phyloP scores from a whole-genome alignment of 2,888 invertebrate genomes.

The Proisotoma minuta region DNA sequence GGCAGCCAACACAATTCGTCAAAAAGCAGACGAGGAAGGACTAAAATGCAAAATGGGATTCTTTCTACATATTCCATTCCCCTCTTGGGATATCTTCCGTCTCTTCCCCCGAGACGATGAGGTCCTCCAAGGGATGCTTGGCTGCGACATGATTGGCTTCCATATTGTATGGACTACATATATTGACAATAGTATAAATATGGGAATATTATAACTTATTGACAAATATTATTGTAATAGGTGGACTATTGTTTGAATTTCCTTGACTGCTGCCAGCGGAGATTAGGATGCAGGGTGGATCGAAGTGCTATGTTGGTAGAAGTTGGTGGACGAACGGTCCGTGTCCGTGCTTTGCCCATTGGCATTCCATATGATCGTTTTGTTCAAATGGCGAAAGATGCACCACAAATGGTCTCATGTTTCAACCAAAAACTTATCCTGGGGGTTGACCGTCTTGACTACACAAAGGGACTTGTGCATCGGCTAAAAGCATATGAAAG shows the following conservation, averaged over 20 bases:
- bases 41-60: slow-evolving; percentile 78
- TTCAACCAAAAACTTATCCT: slow-evolving; percentile 66
- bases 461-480: slow-evolving; percentile 83
- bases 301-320: slow-evolving; percentile 80
- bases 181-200: too few relatives aligned
- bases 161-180: too few relatives aligned
- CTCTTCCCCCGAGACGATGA: slow-evolving; percentile 91
- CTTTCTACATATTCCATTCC: slow-evolving; percentile 92
- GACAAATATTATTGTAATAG: too few relatives aligned
- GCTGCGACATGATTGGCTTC: slow-evolving; percentile 89
- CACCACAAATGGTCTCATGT: slow-evolving; percentile 57
- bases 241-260: slow-evolving; percentile 86
- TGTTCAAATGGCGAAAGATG: slow-evolving; percentile 68
- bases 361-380: slow-evolving; percentile 85
- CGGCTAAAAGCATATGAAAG: slow-evolving; percentile 77
- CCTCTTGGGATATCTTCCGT: slow-evolving; percentile 88
- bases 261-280: slow-evolving; percentile 82
- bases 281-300: slow-evolving; percentile 76
- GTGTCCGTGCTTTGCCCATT: slow-evolving; percentile 78
- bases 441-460: slow-evolving; percentile 83
- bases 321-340: slow-evolving; percentile 73
- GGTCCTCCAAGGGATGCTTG: slow-evolving; percentile 83
- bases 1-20: slow-evolving; percentile 84
- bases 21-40: slow-evolving; percentile 72
- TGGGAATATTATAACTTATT: too few relatives aligned